These are phyloP conservation scores for Portunus trituberculatus DNA, from an alignment of 1,140 invertebrate species.

Conservation along the genomic window DNA sequence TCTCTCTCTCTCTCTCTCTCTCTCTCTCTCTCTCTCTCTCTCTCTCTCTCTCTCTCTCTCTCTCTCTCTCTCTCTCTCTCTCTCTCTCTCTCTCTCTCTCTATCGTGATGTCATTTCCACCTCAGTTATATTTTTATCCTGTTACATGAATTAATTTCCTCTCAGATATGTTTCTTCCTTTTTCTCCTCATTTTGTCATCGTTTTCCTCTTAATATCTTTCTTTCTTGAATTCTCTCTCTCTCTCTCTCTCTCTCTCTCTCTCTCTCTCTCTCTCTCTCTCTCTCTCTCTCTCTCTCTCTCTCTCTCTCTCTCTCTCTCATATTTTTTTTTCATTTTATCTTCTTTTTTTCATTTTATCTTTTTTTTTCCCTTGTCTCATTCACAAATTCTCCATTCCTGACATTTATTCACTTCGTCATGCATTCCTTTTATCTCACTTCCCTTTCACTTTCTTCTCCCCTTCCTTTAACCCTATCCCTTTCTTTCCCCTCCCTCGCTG, in stretches of 20 bases:
- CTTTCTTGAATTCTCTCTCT: not conserved
- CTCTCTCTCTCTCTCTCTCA: constrained; percentile 13
- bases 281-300: constrained; percentile 3
- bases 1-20: too few species aligned
- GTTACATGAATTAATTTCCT: not conserved
- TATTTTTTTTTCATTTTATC: not conserved
- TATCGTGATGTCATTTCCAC: not conserved
- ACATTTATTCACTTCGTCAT: not conserved
- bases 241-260: constrained; percentile 30
- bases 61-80: not conserved
- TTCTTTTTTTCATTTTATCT: not conserved
- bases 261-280: constrained; percentile 33
- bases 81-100: not conserved
- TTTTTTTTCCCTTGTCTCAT: not conserved
- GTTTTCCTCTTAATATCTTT: not conserved
- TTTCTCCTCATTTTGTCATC: not conserved
- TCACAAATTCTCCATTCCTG: too few species aligned
- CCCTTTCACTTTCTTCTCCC: not conserved
- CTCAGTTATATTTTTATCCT: not conserved
- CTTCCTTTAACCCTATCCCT: not conserved
- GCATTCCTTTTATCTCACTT: not conserved
- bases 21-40: too few species aligned
- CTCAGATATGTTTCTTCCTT: not conserved
- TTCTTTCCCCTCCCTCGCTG: not conserved
- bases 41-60: not conserved